Percentiles rank a stretch among this genome's conserved stretches.
These are phyloP conservation scores for Rhabditoides inermis DNA, from an alignment of 2,888 invertebrate genomes.

Conservation along the genomic window DNA sequence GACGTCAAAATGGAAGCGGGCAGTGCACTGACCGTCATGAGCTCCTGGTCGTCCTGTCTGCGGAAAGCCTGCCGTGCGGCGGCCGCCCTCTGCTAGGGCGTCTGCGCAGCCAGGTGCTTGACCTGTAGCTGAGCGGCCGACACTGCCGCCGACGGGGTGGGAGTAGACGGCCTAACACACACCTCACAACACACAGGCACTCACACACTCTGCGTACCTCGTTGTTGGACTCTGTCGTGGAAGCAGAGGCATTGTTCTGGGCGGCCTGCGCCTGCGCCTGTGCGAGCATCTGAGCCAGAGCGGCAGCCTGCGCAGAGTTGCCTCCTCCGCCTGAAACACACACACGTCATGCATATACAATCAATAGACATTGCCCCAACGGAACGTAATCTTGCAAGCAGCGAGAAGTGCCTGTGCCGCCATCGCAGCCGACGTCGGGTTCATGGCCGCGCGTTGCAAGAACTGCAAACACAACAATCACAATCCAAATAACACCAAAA, in stretches of 20 bases:
- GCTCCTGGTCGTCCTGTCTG: conserved; percentile 89
- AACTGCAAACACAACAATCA: too few species aligned
- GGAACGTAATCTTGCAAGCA: too few species aligned
- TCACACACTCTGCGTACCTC: background rate
- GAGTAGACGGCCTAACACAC: background rate
- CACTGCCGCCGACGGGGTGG: background rate
- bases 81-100: conserved; percentile 87
- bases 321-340: background rate
- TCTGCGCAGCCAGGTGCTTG: conserved; percentile 15
- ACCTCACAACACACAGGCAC: background rate
- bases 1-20: background rate
- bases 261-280: too few species aligned
- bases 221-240: background rate
- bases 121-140: conserved; percentile 4
- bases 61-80: conserved; percentile 90
- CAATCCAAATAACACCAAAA: background rate
- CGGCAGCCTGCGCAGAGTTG: background rate
- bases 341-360: too few species aligned
- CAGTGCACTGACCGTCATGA: conserved; percentile 57
- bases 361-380: too few species aligned
- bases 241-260: background rate
- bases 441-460: too few species aligned
- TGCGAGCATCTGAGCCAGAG: background rate
- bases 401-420: too few species aligned
- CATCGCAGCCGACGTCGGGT: too few species aligned